Conservation (phyloP, 2,113 vertebrate genomes). For the Eubucco bourcierii region DNA sequence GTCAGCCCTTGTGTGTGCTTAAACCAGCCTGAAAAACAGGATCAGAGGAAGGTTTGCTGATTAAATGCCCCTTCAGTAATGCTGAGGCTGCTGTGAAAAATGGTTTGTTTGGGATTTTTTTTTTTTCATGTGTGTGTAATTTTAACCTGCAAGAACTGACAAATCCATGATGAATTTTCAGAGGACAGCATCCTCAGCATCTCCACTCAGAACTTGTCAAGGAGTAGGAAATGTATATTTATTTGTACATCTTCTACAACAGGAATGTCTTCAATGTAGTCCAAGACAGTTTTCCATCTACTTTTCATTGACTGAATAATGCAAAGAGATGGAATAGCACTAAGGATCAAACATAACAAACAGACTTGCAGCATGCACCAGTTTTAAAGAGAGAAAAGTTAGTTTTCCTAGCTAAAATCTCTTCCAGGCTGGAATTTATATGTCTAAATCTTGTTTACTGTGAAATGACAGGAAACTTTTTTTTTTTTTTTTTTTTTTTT, state of each 20-base stretch:
- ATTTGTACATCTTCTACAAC: neutral
- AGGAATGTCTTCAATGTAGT: neutral
- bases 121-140: neutral
- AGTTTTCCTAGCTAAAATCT: neutral
- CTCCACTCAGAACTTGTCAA: neutral
- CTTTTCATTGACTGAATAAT: neutral
- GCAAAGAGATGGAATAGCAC: neutral
- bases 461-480: neutral
- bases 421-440: neutral
- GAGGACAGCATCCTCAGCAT: rapidly evolving
- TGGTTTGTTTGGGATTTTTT: too few relatives aligned
- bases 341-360: neutral
- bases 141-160: neutral
- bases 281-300: neutral
- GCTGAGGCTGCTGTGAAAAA: neutral
- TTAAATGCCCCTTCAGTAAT: neutral
- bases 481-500: neutral
- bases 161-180: neutral
- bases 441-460: neutral
- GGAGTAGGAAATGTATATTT: neutral
- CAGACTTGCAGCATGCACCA: rapidly evolving
- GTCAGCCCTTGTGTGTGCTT: neutral
- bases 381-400: neutral
- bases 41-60: neutral
- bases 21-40: neutral